Evolutionary conservation across 2,888 invertebrate genomes (phyloP).

Genomic region (Globia sparganii): DNA sequence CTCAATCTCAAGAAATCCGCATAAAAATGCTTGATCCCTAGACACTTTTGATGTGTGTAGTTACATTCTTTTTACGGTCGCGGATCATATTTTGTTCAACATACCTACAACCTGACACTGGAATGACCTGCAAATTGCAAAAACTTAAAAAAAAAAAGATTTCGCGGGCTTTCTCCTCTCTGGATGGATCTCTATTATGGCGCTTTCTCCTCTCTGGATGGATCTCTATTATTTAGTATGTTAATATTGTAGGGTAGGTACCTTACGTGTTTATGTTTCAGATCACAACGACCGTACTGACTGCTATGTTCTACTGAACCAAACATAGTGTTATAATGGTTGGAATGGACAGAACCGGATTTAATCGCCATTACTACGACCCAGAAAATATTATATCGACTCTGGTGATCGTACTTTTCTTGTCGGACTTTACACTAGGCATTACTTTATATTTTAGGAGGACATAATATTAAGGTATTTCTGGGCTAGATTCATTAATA

Average conservation of each 20-base stretch:
- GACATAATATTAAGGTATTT: constrained; percentile 17
- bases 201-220: too few species aligned
- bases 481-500: background rate
- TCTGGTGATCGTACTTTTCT: constrained; percentile 20
- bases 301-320: background rate
- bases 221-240: background rate
- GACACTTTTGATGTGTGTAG: too few species aligned
- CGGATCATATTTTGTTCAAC: too few species aligned
- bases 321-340: background rate
- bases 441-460: constrained; percentile 25
- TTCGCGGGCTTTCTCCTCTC: too few species aligned
- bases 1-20: too few species aligned
- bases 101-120: too few species aligned
- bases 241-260: background rate
- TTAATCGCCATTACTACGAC: background rate
- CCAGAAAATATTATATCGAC: constrained; percentile 17
- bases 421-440: constrained; percentile 22
- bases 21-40: too few species aligned
- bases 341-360: constrained; percentile 6
- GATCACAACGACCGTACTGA: constrained; percentile 4
- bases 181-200: background rate
- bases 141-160: too few species aligned
- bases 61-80: too few species aligned
- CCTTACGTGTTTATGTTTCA: background rate
- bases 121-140: too few species aligned